Evolutionary conservation across 1,140 invertebrate genomes (phyloP), one percentile per base, ranked within the genome.

Genomic region (Reticulitermes speratus): DNA sequence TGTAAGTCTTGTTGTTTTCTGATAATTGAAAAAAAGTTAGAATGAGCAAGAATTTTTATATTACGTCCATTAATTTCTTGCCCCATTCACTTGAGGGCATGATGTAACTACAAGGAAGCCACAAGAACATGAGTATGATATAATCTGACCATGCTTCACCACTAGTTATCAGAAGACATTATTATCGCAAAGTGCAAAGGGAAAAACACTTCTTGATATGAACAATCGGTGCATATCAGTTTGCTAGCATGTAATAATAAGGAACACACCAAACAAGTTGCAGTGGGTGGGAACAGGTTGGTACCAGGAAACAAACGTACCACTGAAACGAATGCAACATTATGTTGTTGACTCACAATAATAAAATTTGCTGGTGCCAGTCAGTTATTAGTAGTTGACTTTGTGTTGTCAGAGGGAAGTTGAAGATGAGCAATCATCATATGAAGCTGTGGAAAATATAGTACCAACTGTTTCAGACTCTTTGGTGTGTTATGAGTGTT

Each of bases 361-460:
- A 75, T 75, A 75, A 75, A n/a, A 75, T 75, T 75, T 75, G 25
- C 65, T 14, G 65, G 14, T n/a, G 25, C 65, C 65, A 75, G 65
- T n/a, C 65, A 75, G 9, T 75, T 75, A 75, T 75, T 75, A 75
- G 8, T 75, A n/a, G 65, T 75, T 75, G 65, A 75, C 65, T 75
- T 75, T 30, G 65, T 30, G 65, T 75, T 25, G 48, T 84, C 83
- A 84, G 45, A 84, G 83, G 45, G 83, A 84, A 84, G 83, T 84
- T 84, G 83, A 84, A 48, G 83, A 84, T 59, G 83, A 84, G 83
- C 83, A 84, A 84, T 84, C 83, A 52, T 84, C 83, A 84, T 84
- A 84, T 21, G 83, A 84, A 55, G 83, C 83, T 84, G 83, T 84
- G 83, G 48, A 84, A 84, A 84, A 59, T 55, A 32, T 25, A 59